These are phyloP conservation scores for Argya squamiceps DNA, from an alignment of 2,797 vertebrate species.

Conservation along the genomic window DNA sequence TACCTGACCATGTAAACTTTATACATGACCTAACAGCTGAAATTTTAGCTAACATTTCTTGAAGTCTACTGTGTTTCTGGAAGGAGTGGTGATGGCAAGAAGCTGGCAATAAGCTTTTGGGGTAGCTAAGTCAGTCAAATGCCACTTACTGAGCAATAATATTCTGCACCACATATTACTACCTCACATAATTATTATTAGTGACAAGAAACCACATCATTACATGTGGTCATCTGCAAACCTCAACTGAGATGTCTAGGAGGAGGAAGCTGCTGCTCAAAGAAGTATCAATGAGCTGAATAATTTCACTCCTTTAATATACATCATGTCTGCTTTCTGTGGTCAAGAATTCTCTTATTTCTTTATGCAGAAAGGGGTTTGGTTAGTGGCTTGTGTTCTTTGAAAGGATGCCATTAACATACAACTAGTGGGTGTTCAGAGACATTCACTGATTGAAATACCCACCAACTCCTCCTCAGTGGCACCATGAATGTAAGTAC, in stretches of 20 bases:
- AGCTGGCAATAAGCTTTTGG: neutral
- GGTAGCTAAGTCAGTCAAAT: neutral
- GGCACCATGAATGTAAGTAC: neutral
- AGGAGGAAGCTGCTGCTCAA: conserved; percentile 15
- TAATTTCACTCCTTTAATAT: neutral
- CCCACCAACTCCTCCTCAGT: neutral
- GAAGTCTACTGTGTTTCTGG: neutral
- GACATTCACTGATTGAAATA: neutral
- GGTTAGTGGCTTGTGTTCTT: neutral
- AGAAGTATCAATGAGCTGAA: neutral
- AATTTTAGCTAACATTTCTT: neutral
- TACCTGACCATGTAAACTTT: neutral
- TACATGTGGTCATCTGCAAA: conserved; percentile 52
- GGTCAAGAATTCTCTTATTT: neutral
- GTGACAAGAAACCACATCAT: conserved; percentile 52
- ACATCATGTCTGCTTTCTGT: neutral
- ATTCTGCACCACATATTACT: neutral
- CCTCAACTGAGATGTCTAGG: conserved; percentile 28
- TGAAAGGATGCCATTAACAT: neutral
- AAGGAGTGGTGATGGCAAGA: neutral
- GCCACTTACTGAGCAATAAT: neutral
- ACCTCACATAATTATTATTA: neutral
- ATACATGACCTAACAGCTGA: neutral
- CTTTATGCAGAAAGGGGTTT: neutral
- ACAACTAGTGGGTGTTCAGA: neutral